Evolutionary conservation across 2,888 invertebrate species (phyloP).

Genomic region (Mythimna ferrago): DNA sequence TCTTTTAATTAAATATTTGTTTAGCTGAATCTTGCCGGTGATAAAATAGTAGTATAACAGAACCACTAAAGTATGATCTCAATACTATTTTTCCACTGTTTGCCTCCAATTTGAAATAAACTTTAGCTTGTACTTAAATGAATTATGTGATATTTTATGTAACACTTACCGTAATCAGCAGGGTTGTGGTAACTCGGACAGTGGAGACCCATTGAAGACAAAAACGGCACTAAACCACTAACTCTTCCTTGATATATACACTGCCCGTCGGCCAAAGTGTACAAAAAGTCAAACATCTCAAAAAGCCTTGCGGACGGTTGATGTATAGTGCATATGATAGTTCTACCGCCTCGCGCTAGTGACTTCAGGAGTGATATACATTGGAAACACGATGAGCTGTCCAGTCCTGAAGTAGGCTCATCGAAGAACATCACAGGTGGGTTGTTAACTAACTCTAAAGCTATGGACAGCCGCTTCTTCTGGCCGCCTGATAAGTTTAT

Average conservation of each 20-base stretch:
- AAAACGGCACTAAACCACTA: slow-evolving; percentile 95
- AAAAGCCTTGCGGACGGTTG: slow-evolving; percentile 98
- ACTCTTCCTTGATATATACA: slow-evolving; percentile 98
- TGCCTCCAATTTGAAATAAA: slow-evolving; percentile 10
- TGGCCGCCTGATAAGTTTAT: slow-evolving; percentile 97
- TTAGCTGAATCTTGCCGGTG: not conserved
- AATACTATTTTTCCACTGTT: not conserved
- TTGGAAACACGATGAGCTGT: slow-evolving; percentile 98
- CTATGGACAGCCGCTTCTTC: slow-evolving; percentile 97
- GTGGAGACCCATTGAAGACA: slow-evolving; percentile 95
- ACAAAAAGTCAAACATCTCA: slow-evolving; percentile 98
- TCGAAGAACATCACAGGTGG: slow-evolving; percentile 99
- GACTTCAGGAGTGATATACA: slow-evolving; percentile 97
- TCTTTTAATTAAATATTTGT: not conserved
- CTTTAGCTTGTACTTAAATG: not conserved
- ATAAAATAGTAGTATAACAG: not conserved
- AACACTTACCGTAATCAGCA: slow-evolving; percentile 96
- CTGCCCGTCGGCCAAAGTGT: slow-evolving; percentile 97
- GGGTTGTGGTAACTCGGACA: slow-evolving; percentile 99
- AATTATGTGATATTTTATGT: not conserved
- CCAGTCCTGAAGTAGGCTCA: slow-evolving; percentile 98
- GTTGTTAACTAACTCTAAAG: slow-evolving; percentile 98
- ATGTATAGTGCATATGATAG: slow-evolving; percentile 98
- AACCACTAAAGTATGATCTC: not conserved
- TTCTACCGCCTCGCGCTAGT: slow-evolving; percentile 96